Conservation (phyloP, 2,888 invertebrate species). For the Agriotes lineatus region DNA sequence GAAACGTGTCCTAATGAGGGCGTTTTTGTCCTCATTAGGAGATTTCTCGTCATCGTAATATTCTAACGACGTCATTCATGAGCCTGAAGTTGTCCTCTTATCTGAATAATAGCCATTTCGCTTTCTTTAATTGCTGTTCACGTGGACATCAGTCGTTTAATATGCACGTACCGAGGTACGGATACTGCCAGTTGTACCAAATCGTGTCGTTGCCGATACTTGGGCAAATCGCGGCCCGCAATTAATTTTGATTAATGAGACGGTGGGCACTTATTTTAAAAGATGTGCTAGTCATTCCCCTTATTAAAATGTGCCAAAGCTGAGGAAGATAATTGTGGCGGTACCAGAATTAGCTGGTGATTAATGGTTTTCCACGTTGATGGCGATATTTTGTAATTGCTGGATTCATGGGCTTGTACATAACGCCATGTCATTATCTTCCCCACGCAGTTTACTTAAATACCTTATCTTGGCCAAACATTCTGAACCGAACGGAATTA, state of each 20-base stretch:
- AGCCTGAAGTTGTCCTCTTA: conserved; percentile 16
- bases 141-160: neutral
- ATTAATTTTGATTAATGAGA: conserved; percentile 47
- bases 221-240: conserved; percentile 21
- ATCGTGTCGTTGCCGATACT: conserved; percentile 15
- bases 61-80: conserved; percentile 23
- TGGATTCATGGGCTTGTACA: conserved; percentile 38
- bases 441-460: conserved; percentile 39
- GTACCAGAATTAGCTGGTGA: conserved; percentile 42
- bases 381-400: conserved; percentile 44
- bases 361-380: conserved; percentile 41
- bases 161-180: neutral
- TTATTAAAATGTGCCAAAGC: conserved; percentile 50
- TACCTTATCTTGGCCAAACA: conserved; percentile 35
- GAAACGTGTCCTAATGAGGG: conserved; percentile 17
- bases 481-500: conserved; percentile 21
- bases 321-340: conserved; percentile 43
- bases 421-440: conserved; percentile 39
- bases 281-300: conserved; percentile 50
- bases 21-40: conserved; percentile 20
- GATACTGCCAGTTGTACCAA: conserved; percentile 5
- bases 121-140: conserved; percentile 11
- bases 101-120: conserved; percentile 15
- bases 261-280: conserved; percentile 46
- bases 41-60: conserved; percentile 8